Evolutionary conservation across 2,113 vertebrate genomes (phyloP), one percentile per base, ranked within the genome.

Genomic region (Saguinus imperator): DNA sequence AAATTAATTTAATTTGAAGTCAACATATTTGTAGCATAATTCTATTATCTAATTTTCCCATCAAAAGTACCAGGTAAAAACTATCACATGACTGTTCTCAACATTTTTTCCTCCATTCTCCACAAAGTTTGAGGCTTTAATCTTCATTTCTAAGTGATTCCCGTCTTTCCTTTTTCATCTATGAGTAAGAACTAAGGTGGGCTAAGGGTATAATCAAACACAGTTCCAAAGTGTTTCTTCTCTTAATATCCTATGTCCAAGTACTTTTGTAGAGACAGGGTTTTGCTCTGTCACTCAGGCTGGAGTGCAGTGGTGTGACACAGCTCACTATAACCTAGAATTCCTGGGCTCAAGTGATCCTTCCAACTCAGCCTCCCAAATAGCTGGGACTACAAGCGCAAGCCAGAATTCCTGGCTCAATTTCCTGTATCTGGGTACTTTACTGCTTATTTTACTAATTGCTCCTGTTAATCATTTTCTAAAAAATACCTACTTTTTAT

Each of bases 381-480:
- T 35, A 68, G 64, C 32, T 68, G 32, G 6, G 64, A 68, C 57
- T 6, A 23, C 64, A 68, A 35, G 64, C 32, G 0, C 32, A 68
- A 16, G 6, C 2, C 64, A 68, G 27, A 32, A 68, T 7, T 14
- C 32, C 64, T 68, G 64, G 32, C 64, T 86, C 76, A 77, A 94
- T 88, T 91, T 89, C 48, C 64, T 75, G 25, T 89, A 32, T 87
- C 76, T 20, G 70, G 58, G 94, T 61, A 84, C 7, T 96, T 93
- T 90, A 58, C 21, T 87, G 80, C 57, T 96, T 94, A 35, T 50
- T 95, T 92, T 82, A 70, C 52, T 70, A 94, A 81, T 27, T 96
- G 35, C 16, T 92, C 55, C 50, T 93, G 8, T 80, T 84, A 90
- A 75, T 77, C 52, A 82, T 43, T 64, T 93, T 94, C 87, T 95